A percentile compares a stretch with the other conserved stretches of the same genome.
phyloP scores from a whole-genome alignment of 1,140 invertebrate genomes.

The Nylanderia fulva region DNA sequence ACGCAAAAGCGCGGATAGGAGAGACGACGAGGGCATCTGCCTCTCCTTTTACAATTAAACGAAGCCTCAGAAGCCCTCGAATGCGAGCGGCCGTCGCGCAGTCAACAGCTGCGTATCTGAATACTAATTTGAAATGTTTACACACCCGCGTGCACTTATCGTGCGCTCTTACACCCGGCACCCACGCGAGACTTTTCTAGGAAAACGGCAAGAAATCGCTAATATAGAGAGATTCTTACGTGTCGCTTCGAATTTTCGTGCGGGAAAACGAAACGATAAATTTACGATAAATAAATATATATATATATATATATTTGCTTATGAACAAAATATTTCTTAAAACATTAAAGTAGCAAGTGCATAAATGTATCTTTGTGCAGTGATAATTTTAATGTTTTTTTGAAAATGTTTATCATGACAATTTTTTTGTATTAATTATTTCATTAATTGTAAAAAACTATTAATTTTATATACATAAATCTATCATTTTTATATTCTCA shows the following conservation, averaged over 20 bases:
- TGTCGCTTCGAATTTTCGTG: background rate
- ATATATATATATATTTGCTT: background rate
- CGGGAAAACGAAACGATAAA: background rate
- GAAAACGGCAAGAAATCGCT: slow-evolving; percentile 38
- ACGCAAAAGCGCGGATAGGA: slow-evolving; percentile 27
- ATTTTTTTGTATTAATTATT: slow-evolving; percentile 10
- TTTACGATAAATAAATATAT: background rate
- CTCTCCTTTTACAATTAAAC: slow-evolving; percentile 84
- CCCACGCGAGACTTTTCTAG: slow-evolving; percentile 48
- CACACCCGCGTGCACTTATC: slow-evolving; percentile 76
- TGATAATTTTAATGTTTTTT: no score
- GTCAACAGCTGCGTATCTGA: slow-evolving; percentile 84
- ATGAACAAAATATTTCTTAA: background rate
- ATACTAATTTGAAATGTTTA: slow-evolving; percentile 85
- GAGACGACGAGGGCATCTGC: slow-evolving; percentile 80
- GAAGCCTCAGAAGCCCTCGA: slow-evolving; percentile 83
- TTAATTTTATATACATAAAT: background rate
- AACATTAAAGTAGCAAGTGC: no score
- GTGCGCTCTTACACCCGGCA: slow-evolving; percentile 64
- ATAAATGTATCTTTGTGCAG: no score
- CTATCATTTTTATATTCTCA: background rate
- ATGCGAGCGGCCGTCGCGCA: slow-evolving; percentile 78
- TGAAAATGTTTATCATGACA: no score
- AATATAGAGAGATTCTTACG: background rate
- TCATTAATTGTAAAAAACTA: background rate